A percentile compares a stretch with the other conserved stretches of the same genome.
Conservation (phyloP, 2,888 invertebrate genomes). For the Suillia variegata region DNA sequence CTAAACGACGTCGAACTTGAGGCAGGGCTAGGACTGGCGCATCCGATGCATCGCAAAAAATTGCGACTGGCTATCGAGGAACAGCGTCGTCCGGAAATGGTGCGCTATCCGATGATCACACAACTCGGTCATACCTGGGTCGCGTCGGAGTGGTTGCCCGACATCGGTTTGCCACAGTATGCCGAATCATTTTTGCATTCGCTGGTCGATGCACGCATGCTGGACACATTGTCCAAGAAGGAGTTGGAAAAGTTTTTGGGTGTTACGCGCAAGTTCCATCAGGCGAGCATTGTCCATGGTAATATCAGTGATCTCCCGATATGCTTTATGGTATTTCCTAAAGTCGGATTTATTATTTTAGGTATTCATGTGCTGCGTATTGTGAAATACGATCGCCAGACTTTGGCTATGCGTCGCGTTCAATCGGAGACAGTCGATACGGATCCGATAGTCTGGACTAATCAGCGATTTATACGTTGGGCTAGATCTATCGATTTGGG, state of each 20-base stretch:
- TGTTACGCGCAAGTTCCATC: slow-evolving; percentile 92
- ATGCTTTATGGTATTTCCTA: background rate
- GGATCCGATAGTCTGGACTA: slow-evolving; percentile 95
- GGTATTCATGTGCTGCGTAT: slow-evolving; percentile 85
- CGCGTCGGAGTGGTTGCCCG: slow-evolving; percentile 89
- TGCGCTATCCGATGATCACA: slow-evolving; percentile 85
- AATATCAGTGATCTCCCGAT: slow-evolving; percentile 9
- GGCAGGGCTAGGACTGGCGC: slow-evolving; percentile 86
- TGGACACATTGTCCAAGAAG: slow-evolving; percentile 91
- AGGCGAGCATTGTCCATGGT: slow-evolving; percentile 91
- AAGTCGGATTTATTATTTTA: slow-evolving; percentile 20
- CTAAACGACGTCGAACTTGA: slow-evolving; percentile 90
- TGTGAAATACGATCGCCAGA: slow-evolving; percentile 91
- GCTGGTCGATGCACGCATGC: slow-evolving; percentile 90
- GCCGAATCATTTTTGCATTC: slow-evolving; percentile 86
- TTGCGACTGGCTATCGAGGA: slow-evolving; percentile 92
- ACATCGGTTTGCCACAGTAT: slow-evolving; percentile 88
- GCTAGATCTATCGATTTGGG: slow-evolving; percentile 90
- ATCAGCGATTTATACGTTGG: slow-evolving; percentile 93
- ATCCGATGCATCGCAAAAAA: slow-evolving; percentile 93
- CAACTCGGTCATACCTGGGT: slow-evolving; percentile 93
- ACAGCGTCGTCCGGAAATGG: slow-evolving; percentile 83
- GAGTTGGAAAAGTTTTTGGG: slow-evolving; percentile 92
- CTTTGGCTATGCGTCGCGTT: slow-evolving; percentile 82
- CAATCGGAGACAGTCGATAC: slow-evolving; percentile 87